Percentiles rank a stretch among this genome's conserved stretches.
These are phyloP conservation scores for Thinocorus orbignyianus DNA, from an alignment of 2,113 vertebrate genomes.

Conservation along the genomic window DNA sequence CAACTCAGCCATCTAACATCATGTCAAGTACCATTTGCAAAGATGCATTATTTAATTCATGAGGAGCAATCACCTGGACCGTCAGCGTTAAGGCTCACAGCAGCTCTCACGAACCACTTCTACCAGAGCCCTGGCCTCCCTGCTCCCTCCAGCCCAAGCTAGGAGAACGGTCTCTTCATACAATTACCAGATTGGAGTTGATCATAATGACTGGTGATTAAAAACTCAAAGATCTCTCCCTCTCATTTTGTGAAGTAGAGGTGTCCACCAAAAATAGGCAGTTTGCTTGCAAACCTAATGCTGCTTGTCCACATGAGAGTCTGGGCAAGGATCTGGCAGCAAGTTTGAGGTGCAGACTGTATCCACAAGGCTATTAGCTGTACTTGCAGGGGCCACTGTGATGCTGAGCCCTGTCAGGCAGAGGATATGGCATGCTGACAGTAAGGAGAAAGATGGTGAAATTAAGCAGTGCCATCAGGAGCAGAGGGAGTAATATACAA, in stretches of 20 bases:
- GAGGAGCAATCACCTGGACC: accelerated
- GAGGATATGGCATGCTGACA: not conserved
- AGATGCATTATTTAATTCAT: not conserved
- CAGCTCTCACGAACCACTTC: not conserved
- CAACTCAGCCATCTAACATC: not conserved
- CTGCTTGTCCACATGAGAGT: not conserved
- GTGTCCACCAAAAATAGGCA: not conserved
- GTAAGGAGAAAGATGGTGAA: not conserved
- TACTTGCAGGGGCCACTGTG: not conserved
- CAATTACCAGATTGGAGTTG: not conserved
- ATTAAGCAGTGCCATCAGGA: not conserved
- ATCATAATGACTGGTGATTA: not conserved
- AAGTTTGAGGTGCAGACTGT: accelerated
- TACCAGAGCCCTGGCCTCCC: not conserved
- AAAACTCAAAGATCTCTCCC: not conserved
- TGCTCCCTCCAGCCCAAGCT: not conserved
- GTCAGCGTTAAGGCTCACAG: not conserved
- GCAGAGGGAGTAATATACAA: not conserved
- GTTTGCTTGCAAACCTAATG: not conserved
- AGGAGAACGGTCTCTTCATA: not conserved
- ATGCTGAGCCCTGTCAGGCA: not conserved
- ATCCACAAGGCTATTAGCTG: not conserved
- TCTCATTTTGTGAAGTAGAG: not conserved
- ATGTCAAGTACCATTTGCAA: not conserved
- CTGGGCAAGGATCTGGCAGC: not conserved